phyloP scores from a whole-genome alignment of 2,888 invertebrate species.

The Idaea straminata region DNA sequence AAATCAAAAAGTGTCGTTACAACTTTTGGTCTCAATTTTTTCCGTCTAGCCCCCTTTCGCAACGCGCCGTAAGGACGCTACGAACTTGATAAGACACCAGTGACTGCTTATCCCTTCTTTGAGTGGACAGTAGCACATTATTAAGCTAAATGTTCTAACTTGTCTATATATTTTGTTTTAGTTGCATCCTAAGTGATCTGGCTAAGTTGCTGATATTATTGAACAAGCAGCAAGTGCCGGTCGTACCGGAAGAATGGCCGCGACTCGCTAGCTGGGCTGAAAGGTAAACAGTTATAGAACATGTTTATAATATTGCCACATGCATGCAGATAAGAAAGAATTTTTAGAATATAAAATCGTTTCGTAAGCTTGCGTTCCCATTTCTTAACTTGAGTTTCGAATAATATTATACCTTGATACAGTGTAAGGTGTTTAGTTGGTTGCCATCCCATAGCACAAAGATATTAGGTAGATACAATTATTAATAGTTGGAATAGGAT shows the following conservation, averaged over 20 bases:
- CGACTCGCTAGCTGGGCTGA: conserved; percentile 91
- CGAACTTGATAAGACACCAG: too few species aligned
- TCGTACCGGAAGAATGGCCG: conserved; percentile 91
- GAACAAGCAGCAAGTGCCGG: conserved; percentile 87
- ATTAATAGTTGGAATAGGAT: too few species aligned
- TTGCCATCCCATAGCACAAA: too few species aligned
- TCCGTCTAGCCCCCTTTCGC: too few species aligned
- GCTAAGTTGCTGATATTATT: conserved; percentile 90
- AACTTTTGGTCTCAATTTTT: too few species aligned
- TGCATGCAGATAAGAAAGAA: conserved; percentile 2
- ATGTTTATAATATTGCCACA: conserved; percentile 1
- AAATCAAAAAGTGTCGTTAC: too few species aligned
- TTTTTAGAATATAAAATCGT: neutral
- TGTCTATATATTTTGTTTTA: conserved; percentile 28
- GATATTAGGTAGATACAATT: too few species aligned
- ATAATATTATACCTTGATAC: neutral
- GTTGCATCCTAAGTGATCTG: conserved; percentile 84
- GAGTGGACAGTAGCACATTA: too few species aligned
- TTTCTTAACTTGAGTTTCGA: neutral
- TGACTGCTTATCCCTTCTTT: too few species aligned
- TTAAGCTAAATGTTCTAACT: too few species aligned
- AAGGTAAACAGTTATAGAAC: conserved; percentile 58
- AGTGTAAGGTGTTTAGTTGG: neutral
- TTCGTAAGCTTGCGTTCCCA: neutral
- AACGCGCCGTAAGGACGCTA: too few species aligned